phyloP scores from a whole-genome alignment of 1,140 invertebrate genomes.

The Lordiphosa mommai region DNA sequence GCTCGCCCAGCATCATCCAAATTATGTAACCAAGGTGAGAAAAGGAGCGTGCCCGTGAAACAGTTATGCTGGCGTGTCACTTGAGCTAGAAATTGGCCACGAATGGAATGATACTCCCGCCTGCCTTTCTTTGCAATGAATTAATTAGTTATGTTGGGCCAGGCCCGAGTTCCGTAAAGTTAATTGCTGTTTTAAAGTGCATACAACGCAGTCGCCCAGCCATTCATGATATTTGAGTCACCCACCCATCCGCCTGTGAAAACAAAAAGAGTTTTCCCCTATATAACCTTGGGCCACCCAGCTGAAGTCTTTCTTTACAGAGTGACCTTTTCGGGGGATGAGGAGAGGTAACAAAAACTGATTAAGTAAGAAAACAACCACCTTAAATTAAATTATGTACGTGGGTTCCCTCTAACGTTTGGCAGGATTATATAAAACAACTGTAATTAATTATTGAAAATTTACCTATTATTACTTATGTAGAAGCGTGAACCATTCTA shows the following conservation, averaged over 20 bases:
- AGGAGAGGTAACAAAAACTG: too few species aligned
- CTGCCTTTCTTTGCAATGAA: constrained; percentile 35
- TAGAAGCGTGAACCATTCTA: too few species aligned
- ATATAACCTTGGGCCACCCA: too few species aligned
- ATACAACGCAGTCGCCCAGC: constrained; percentile 14
- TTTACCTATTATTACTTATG: too few species aligned
- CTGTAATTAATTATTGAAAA: too few species aligned
- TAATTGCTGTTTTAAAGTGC: constrained; percentile 54
- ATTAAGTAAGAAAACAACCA: too few species aligned
- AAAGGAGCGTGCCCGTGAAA: constrained; percentile 22
- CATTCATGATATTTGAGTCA: not conserved
- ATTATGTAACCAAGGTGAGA: constrained; percentile 27
- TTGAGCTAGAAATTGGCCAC: constrained; percentile 26
- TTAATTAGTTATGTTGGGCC: constrained; percentile 53
- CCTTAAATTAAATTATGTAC: too few species aligned
- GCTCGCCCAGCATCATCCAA: constrained; percentile 25
- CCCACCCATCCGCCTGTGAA: not conserved
- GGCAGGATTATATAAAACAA: too few species aligned
- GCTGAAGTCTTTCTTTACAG: too few species aligned
- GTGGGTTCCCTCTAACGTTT: too few species aligned
- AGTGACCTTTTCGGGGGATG: too few species aligned
- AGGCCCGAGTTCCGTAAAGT: constrained; percentile 37
- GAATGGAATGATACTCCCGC: constrained; percentile 1
- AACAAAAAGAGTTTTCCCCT: not conserved
- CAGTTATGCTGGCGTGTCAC: constrained; percentile 35